Evolutionary conservation across 2,797 vertebrate species (phyloP).

Genomic region (Darevskia mixta): DNA sequence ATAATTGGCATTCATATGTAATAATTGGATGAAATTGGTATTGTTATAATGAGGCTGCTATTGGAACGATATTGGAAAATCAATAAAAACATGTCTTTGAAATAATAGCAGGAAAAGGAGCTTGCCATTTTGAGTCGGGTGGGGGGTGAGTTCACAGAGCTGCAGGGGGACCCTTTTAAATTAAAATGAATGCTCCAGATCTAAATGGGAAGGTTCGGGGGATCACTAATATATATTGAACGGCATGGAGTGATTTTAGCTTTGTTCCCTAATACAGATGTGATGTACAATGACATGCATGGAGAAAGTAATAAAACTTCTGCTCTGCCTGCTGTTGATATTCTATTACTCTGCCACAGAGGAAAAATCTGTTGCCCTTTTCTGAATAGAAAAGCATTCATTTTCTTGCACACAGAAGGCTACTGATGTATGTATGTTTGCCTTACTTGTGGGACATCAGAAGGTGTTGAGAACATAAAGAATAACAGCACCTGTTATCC

Average conservation of each 20-base stretch:
- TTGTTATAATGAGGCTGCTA: too few relatives aligned
- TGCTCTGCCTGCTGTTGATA: conserved; percentile 45
- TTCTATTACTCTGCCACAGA: conserved; percentile 51
- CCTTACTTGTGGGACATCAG: conserved; percentile 39
- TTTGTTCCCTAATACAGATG: conserved; percentile 53
- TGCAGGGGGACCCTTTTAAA: not conserved
- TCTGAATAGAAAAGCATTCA: conserved; percentile 47
- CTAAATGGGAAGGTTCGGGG: not conserved
- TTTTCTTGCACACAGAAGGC: conserved; percentile 57
- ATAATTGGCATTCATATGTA: too few relatives aligned
- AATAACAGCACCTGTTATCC: conserved; percentile 59
- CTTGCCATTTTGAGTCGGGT: not conserved
- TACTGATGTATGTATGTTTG: not conserved
- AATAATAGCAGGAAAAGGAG: not conserved
- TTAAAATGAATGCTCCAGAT: not conserved
- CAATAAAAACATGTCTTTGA: not conserved
- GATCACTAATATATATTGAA: conserved; percentile 34
- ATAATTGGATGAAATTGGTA: too few relatives aligned
- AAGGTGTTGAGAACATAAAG: conserved; percentile 53
- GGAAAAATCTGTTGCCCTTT: conserved; percentile 49
- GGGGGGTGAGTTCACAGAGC: too few relatives aligned
- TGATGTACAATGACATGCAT: conserved; percentile 48
- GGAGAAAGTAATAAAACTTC: conserved; percentile 61
- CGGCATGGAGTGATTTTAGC: conserved; percentile 29
- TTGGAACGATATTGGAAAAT: too few relatives aligned